phyloP scores from a whole-genome alignment of 92 coral and sea anemone genomes.

The Epizoanthus ramosus region DNA sequence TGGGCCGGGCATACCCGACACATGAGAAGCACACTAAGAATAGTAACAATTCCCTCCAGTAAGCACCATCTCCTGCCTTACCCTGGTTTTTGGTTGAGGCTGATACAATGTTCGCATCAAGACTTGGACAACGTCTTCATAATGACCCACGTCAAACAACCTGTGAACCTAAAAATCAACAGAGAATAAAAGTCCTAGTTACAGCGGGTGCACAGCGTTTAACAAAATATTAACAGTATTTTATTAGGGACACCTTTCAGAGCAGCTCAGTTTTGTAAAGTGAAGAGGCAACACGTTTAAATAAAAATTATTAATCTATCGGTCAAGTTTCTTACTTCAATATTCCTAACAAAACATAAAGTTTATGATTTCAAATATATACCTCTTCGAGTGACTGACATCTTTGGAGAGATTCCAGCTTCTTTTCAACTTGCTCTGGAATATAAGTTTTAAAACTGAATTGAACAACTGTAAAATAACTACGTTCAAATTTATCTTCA shows the following conservation, averaged over 20 bases:
- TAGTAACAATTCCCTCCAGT: not conserved
- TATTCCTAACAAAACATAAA: not conserved
- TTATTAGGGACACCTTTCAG: not conserved
- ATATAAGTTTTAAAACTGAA: not conserved
- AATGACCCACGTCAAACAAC: conserved; percentile 84
- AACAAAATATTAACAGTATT: no score
- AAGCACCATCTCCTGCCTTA: not conserved
- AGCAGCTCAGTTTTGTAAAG: no score
- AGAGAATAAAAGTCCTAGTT: not conserved
- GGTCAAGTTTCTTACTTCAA: not conserved
- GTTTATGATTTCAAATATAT: not conserved
- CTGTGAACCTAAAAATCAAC: conserved; percentile 80
- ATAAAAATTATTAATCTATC: no score
- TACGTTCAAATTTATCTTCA: not conserved
- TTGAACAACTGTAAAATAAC: conserved; percentile 3
- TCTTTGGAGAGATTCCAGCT: conserved; percentile 93
- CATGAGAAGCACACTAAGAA: no score
- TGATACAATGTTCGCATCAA: conserved; percentile 89
- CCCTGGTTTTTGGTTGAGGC: conserved; percentile 94
- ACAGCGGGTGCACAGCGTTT: not conserved
- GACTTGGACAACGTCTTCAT: conserved; percentile 89
- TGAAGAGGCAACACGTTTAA: no score
- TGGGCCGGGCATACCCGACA: no score
- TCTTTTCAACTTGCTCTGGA: conserved; percentile 90
- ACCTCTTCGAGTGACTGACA: conserved; percentile 99